Percentiles rank a stretch among this genome's conserved stretches.
These are phyloP conservation scores for Hedya salicella DNA, from an alignment of 2,888 invertebrate genomes.

Conservation along the genomic window DNA sequence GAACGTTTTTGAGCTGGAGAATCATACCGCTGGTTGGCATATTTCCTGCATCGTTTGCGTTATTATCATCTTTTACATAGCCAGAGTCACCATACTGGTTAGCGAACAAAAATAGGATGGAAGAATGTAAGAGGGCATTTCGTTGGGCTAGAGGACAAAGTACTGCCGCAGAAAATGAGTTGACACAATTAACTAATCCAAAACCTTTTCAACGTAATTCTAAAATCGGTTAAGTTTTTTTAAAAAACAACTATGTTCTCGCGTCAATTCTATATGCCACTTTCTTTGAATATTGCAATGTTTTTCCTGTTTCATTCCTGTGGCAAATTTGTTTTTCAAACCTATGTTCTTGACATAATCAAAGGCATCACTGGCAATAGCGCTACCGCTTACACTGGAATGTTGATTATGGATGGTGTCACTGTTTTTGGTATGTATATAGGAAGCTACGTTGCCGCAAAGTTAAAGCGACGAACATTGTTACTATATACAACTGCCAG, in stretches of 20 bases:
- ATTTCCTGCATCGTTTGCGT: constrained; percentile 6
- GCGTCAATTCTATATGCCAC: no score
- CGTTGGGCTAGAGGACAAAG: constrained; percentile 25
- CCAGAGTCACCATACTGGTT: constrained; percentile 36
- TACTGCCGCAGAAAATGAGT: constrained; percentile 6
- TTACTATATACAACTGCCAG: constrained; percentile 17
- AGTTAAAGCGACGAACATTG: constrained; percentile 21
- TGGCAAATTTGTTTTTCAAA: constrained; percentile 22
- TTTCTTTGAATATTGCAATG: no score
- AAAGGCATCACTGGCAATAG: constrained; percentile 24
- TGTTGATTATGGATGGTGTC: constrained; percentile 30
- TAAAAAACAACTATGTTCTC: no score
- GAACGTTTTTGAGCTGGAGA: constrained; percentile 32
- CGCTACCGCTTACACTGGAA: constrained; percentile 12
- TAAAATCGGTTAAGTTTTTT: no score
- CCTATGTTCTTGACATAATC: constrained; percentile 24
- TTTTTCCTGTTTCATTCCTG: no score
- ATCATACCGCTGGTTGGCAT: constrained; percentile 22
- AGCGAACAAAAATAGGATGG: constrained; percentile 24
- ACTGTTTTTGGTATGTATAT: constrained; percentile 24
- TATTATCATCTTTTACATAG: constrained; percentile 14
- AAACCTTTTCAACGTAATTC: no score
- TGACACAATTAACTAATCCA: neutral
- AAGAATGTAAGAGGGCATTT: constrained; percentile 28
- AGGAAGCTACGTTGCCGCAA: constrained; percentile 24